Evolutionary conservation across 2,113 vertebrate genomes (phyloP), one percentile per base, ranked within the genome.

Genomic region (Ciconia maguari): DNA sequence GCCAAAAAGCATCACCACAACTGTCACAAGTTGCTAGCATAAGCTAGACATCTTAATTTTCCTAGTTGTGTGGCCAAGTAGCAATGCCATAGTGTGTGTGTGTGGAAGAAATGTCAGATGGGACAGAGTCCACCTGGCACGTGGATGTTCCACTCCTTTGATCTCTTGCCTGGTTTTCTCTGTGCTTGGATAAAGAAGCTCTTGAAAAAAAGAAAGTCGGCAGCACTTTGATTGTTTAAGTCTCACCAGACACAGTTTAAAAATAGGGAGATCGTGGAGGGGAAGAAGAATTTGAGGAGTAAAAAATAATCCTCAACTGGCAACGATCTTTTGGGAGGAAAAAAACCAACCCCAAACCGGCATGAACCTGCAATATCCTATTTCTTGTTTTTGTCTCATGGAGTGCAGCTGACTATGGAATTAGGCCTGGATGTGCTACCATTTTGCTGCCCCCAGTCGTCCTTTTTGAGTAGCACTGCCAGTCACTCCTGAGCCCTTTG

Each of bases 31-130:
- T 57, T 88, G 66, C 58, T 86, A 75, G 64, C 0, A 1, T 55
- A 90, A 79, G 84, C 93, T 94, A 95, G 96, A 96, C n/a, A 16
- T 88, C 87, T 95, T 92, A 70, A 90, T 97, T 98, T 98, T 98
- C 97, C 97, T 96, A 93, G 62, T 2, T 93, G 52, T 92, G 86
- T 80, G 79, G 96, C 97, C 97, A 98, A 96, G 75, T 55, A 93
- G 88, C 75, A 87, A 87, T 94, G 84, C 95, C 95, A 74, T 74
- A 57, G 83, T 89, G 51, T 93, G 79, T 87, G 54, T 77, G 93
- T 90, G 93, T 93, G 86, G 84, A 95, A 97, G 97, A 98, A 97
- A 97, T 94, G 94, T 97, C 86, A 90, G 96, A 95, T 97, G 97
- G 94, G 95, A 97, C 66, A 75, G 69, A 91, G 93, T 75, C 96